These are phyloP conservation scores for Pardosa pseudoannulata DNA, from an alignment of 2,888 invertebrate species.

Conservation along the genomic window DNA sequence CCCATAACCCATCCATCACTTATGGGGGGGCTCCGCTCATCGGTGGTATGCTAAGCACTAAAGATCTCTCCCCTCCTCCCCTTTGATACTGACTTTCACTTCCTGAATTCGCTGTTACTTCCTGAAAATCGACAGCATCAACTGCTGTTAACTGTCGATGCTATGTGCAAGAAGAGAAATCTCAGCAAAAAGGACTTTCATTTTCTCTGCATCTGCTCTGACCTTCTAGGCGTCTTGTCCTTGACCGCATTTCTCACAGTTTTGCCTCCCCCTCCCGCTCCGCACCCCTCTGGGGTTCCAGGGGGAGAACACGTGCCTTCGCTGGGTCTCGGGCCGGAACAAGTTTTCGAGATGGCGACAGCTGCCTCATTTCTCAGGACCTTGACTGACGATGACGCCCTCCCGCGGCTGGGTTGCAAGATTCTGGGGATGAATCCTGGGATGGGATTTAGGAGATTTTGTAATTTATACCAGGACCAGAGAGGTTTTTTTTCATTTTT, in stretches of 20 bases:
- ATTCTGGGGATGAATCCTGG: neutral
- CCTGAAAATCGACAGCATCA: conserved; percentile 30
- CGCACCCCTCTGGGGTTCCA: neutral
- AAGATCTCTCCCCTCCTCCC: neutral
- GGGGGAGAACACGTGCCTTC: conserved; percentile 68
- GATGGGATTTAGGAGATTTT: no score
- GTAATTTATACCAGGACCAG: no score
- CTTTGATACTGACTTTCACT: conserved; percentile 3
- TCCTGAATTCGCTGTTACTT: conserved; percentile 66
- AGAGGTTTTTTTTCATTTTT: no score
- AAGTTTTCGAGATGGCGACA: conserved; percentile 29
- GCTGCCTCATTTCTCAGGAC: conserved; percentile 66
- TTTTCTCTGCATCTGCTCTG: conserved; percentile 52
- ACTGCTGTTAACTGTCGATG: conserved; percentile 2
- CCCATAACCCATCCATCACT: neutral
- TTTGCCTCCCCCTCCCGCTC: neutral
- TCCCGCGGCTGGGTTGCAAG: neutral
- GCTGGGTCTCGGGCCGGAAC: conserved; percentile 69
- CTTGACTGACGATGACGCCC: conserved; percentile 51
- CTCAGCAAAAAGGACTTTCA: conserved; percentile 46
- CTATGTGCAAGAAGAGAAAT: neutral
- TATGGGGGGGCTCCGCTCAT: neutral
- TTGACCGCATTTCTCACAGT: conserved; percentile 70
- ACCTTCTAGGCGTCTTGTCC: conserved; percentile 64
- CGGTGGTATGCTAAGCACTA: neutral